phyloP scores from a whole-genome alignment of 2,888 invertebrate genomes.

The Dysmachus trigonus region DNA sequence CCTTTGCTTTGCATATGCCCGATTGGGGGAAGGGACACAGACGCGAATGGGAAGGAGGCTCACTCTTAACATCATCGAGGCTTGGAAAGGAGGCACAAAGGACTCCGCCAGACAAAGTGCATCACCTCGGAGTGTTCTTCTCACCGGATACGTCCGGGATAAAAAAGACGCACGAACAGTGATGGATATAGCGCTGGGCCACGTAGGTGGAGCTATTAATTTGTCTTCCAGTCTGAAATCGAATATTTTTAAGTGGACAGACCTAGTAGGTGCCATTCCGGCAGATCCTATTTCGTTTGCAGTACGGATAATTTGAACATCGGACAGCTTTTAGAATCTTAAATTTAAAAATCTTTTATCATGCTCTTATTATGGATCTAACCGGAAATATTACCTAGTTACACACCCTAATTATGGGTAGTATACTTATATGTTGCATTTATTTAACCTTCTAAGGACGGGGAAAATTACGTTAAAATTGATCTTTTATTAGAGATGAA shows the following conservation, averaged over 20 bases:
- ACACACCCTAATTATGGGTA: no score
- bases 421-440: no score
- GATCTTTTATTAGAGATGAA: no score
- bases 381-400: no score
- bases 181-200: neutral
- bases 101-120: slow-evolving; percentile 6
- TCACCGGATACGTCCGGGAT: neutral
- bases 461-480: no score
- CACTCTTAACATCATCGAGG: neutral
- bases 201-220: slow-evolving; percentile 36
- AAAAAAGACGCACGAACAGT: neutral
- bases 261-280: neutral
- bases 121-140: neutral
- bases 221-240: neutral
- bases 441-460: no score
- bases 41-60: neutral
- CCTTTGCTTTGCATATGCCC: no score
- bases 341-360: no score
- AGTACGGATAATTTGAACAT: neutral
- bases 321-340: no score
- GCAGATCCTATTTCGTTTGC: neutral
- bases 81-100: neutral
- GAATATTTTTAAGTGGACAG: neutral
- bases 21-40: no score
- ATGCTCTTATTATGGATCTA: no score